Base-by-base conservation (phyloP, 2,113 vertebrate genomes). In the Leptosomus discolor region DNA sequence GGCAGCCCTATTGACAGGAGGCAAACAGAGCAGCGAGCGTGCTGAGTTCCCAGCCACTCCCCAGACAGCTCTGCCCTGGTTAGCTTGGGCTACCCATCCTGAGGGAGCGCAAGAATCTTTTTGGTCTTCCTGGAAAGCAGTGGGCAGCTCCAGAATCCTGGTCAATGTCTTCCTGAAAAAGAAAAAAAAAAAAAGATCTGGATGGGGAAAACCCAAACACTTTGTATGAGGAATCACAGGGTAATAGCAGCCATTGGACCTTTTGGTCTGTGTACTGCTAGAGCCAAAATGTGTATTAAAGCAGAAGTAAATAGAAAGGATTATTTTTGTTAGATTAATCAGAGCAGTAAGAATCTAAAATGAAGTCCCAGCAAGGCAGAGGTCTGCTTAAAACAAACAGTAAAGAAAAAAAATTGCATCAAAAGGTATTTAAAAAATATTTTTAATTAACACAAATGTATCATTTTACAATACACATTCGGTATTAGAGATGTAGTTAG, bases 11-110 rank as follows among this genome's bases (percentile, higher is more conserved):
- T 2, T 12, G 71, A 39, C 4, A 11, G 78, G 85, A 53, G 85
- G 65, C 23, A n/a, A n/a, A 15, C 1, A 0, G 57, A 58, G 85
- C 71, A 5, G 57, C 12, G 64, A 71, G 29, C 23, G 0, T 4
- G 41, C 34, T 2, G 64, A 6, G 45, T 11, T 79, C 79, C 78
- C 65, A 65, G 85, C 37, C 51, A 1, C 71, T 83, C 85, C 65
- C 65, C 71, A n/a, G 32, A 2, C 70, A 15, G 50, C 64, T 58
- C 84, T 43, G 3, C 63, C 43, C 61, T 17, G 7, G 1, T 10
- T 14, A 37, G 56, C 48, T 76, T 4, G 4, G 22, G 3, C 48
- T 16, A 1, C 65, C 16, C 11, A 12, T 26, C 78, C 60, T 29
- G 24, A 6, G 16, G 58, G 32, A 32, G 51, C 1, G 12, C 63